Base-by-base conservation (phyloP, 1,140 invertebrate species). In the Paraescarpia echinospica region DNA sequence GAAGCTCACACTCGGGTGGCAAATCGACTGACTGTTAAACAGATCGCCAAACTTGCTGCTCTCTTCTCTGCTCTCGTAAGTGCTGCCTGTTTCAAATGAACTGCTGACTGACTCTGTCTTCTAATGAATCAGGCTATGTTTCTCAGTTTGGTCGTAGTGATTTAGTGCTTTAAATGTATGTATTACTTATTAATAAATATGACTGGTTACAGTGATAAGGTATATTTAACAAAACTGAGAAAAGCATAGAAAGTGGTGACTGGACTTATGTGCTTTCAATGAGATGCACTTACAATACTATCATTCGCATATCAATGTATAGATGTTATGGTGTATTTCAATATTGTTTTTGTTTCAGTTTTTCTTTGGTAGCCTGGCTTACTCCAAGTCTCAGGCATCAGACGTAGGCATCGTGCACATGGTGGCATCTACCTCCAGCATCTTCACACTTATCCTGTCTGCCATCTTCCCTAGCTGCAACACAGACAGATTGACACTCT, bases 401-500 rank as follows among this genome's bases (percentile, higher is more conserved):
- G 95, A 97, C 97, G 27, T 97, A 92, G 97, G 97, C 93, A 96
- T 98, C 94, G 97, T 98, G 91, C 98, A 98, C 95, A 97, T 98
- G 90, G 95, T 99, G 91, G 98, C 98, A 41, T 98, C 98, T 1
- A 97, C 97, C 12, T 98, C 98, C 35, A 97, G 97, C 94, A 96
- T 99, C 89, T 98, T 98, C 94, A 98, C 98, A 9, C 96, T 99
- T 35, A 96, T 98, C 34, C 96, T 98, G 94, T 97, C 98, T 48
- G 97, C 98, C 8, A 95, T 98, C 27, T 98, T 98, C 96, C 98
- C 98, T 22, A 97, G 98, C 92, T 97, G 97, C 93, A 95, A 96
- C 35, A 97, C 96, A 34, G 98, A 99, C 96, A 97, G 97, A 94
- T 97, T 98, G 95, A 98, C 98, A 6, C 95, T 98, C 31, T 96